Conservation (phyloP, 2,888 invertebrate genomes). For the Metopia argyrocephala region DNA sequence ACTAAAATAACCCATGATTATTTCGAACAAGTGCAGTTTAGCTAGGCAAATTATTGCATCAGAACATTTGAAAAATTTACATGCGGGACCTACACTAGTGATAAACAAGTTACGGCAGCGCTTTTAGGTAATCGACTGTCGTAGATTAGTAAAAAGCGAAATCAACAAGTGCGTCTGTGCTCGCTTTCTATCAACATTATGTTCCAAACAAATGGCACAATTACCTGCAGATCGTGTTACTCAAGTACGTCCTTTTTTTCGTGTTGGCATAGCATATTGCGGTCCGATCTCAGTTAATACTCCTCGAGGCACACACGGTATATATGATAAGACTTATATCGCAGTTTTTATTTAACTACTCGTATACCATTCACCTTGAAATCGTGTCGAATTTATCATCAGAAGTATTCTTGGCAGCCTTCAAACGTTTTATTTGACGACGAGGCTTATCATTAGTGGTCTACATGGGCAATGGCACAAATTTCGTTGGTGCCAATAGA, state of each 20-base stretch:
- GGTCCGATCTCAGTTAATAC: slow-evolving; percentile 52
- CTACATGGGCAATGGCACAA: slow-evolving; percentile 36
- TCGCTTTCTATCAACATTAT: too few relatives aligned
- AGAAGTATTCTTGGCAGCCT: slow-evolving; percentile 42
- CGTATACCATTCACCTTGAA: slow-evolving; percentile 37
- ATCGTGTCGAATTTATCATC: slow-evolving; percentile 35
- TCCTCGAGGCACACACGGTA: slow-evolving; percentile 22
- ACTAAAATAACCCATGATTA: too few relatives aligned
- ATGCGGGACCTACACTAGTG: too few relatives aligned
- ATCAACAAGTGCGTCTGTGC: too few relatives aligned
- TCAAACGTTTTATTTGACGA: slow-evolving; percentile 28
- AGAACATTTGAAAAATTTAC: too few relatives aligned
- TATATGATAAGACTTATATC: slow-evolving; percentile 35
- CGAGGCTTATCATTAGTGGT: slow-evolving; percentile 19
- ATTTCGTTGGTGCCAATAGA: slow-evolving; percentile 42
- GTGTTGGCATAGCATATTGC: slow-evolving; percentile 42
- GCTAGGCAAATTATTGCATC: too few relatives aligned
- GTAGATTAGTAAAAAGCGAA: too few relatives aligned
- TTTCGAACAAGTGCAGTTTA: too few relatives aligned
- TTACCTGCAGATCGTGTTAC: slow-evolving; percentile 43
- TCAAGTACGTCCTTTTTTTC: slow-evolving; percentile 23
- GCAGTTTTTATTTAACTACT: slow-evolving; percentile 37
- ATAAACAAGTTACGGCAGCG: too few relatives aligned
- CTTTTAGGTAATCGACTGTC: too few relatives aligned
- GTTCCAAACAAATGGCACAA: slow-evolving; percentile 59